Base-by-base conservation (phyloP, 1,140 invertebrate species). In the Pseudoatta argentina region DNA sequence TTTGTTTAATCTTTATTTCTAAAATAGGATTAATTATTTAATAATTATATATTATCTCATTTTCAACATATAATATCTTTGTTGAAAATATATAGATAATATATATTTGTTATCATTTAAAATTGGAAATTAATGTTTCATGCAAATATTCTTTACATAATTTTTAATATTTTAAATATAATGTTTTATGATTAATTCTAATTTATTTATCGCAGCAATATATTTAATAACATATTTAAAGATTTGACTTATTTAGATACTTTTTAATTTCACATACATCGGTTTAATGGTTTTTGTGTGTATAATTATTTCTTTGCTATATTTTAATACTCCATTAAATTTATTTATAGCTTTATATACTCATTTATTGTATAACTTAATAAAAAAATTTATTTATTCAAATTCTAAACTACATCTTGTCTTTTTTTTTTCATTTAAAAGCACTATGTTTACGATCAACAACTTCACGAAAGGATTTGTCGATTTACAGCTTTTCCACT, bases 161-260 rank as follows among this genome's bases (percentile, higher is more conserved):
- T n/a, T 73, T 73, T 55, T 53, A 30, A 55, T 34, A 61, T 44
- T 44, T 44, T 44, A 2, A n/a, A 44, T 77, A 27, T 51, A 76
- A 18, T 24, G 61, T 16, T 44, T 76, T 59, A 10, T 76, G 24
- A 63, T 63, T 3, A n/a, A 72, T 55, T 53, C 8, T 67, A 30
- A 53, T 61, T 61, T 0, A 63, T 2, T 77, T 48, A 8, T 44
- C 10, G 12, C 24, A 24, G 4, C 14, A 16, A 16, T 59, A 39
- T 24, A 59, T 76, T 51, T 51, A 51, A 51, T 14, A 51, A 51
- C 7, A 39, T 59, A n/a, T 61, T 39, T 16, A 10, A 44, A 12
- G 4, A 16, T 4, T 72, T n/a, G 0, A n/a, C 2, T 5, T n/a
- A 72, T 72, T 55, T 55, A 55, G 4, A 14, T 12, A 57, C 34